Conservation (phyloP, 2,113 vertebrate genomes). For the Catharus minimus region DNA sequence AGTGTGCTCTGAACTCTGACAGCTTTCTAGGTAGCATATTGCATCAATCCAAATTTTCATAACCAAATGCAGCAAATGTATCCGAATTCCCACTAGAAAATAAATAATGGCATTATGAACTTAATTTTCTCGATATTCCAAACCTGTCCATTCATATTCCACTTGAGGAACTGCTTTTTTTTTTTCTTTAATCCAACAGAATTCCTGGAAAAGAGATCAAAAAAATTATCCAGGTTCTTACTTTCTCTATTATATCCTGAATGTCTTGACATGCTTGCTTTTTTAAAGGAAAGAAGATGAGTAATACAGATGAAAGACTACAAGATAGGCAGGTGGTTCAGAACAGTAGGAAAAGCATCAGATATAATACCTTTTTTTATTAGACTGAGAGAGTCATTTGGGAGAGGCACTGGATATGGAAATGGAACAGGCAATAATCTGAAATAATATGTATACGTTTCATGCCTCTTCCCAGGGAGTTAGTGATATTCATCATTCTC, state of each 20-base stretch:
- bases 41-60: not conserved
- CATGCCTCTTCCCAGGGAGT: not conserved
- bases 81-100: not conserved
- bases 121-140: not conserved
- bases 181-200: not conserved
- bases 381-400: not conserved
- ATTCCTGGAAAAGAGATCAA: not conserved
- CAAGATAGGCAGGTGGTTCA: conserved; percentile 24
- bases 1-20: not conserved
- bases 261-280: not conserved
- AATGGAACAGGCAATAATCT: not conserved
- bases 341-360: not conserved
- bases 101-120: not conserved
- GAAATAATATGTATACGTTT: not conserved
- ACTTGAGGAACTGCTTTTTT: not conserved
- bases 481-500: not conserved
- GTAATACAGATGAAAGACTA: conserved; percentile 33
- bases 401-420: not conserved
- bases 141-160: not conserved
- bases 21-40: not conserved
- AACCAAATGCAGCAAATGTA: not conserved
- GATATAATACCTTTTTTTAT: conserved; percentile 37
- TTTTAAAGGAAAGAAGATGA: conserved; percentile 38
- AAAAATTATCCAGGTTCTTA: not conserved
- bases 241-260: not conserved